Conservation (phyloP, 2,797 vertebrate genomes). For the Gymnothorax javanicus region DNA sequence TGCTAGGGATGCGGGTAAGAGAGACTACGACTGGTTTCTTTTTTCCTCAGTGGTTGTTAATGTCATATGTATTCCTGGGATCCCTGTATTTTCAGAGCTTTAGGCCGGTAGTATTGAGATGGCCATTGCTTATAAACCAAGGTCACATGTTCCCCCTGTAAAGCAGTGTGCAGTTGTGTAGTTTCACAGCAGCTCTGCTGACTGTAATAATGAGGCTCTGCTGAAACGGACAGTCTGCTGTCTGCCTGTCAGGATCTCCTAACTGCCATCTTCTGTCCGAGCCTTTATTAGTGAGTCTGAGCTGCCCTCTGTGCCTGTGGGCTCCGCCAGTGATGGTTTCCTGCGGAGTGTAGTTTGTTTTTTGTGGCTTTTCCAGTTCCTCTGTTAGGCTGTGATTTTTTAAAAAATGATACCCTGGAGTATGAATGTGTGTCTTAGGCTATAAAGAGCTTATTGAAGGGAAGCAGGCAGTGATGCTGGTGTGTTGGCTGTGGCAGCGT, state of each 20-base stretch:
- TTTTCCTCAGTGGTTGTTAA: too few species aligned
- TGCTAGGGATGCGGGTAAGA: neutral
- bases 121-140: neutral
- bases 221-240: neutral
- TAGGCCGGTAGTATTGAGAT: neutral
- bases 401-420: neutral
- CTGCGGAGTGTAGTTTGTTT: neutral
- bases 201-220: neutral
- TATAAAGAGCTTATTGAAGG: conserved; percentile 13
- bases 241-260: neutral
- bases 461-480: neutral
- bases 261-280: neutral
- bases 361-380: conserved; percentile 1
- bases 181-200: neutral
- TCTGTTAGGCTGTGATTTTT: neutral
- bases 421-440: neutral
- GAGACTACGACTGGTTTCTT: neutral
- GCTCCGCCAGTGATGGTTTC: neutral
- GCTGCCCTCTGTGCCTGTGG: neutral
- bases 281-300: neutral
- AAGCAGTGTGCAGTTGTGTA: neutral
- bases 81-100: neutral
- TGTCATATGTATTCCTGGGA: neutral
- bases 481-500: neutral
- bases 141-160: neutral